These are phyloP conservation scores for Hippocampus comes DNA, from an alignment of 2,113 vertebrate species.

Conservation along the genomic window DNA sequence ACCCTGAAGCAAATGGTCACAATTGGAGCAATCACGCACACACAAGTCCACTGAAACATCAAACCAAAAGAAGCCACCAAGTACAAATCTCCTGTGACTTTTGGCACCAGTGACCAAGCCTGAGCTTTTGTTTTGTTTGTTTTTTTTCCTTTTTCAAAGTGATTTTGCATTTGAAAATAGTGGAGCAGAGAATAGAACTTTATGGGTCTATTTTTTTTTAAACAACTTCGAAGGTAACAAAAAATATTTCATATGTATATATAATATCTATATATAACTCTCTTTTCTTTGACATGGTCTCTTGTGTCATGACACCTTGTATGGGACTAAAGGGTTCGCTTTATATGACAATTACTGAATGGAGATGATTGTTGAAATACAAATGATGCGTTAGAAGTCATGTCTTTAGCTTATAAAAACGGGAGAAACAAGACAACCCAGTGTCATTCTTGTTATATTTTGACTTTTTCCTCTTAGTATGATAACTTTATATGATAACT, in stretches of 20 bases:
- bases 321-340: constrained; percentile 24
- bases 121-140: constrained; percentile 36
- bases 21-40: constrained; percentile 5
- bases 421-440: too few relatives aligned
- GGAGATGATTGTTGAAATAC: too few relatives aligned
- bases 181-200: not conserved
- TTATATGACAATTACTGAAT: not conserved
- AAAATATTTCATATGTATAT: not conserved
- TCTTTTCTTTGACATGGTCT: constrained; percentile 4
- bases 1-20: constrained; percentile 29
- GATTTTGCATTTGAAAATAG: constrained; percentile 2
- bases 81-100: constrained; percentile 29
- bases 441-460: too few relatives aligned
- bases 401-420: too few relatives aligned
- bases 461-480: too few relatives aligned
- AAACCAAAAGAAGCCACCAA: not conserved
- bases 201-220: constrained; percentile 1
- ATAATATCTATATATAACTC: not conserved
- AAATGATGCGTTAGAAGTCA: too few relatives aligned
- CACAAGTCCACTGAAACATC: constrained; percentile 23
- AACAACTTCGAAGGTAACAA: constrained; percentile 16
- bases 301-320: constrained; percentile 9
- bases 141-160: not conserved
- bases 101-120: constrained; percentile 56
- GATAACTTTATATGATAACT: too few relatives aligned